Conservation (phyloP, 2,888 invertebrate species). For the Drosophila sordidula region DNA sequence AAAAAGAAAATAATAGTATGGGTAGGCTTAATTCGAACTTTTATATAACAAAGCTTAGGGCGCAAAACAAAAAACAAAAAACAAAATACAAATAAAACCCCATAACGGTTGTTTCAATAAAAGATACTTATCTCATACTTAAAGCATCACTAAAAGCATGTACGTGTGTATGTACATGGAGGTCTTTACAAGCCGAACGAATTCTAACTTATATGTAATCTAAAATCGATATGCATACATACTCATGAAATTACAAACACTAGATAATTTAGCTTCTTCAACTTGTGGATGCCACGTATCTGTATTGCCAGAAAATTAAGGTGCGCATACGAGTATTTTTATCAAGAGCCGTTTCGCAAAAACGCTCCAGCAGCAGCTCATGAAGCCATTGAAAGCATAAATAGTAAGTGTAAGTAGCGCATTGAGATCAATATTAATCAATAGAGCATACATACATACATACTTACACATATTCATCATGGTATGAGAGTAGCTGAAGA, state of each 20-base stretch:
- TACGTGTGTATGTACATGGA: conserved; percentile 6
- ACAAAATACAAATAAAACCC: conserved; percentile 12
- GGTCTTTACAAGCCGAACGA: conserved; percentile 6
- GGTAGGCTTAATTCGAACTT: conserved; percentile 25
- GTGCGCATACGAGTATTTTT: not conserved
- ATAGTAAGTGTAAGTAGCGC: conserved; percentile 40
- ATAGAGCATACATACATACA: conserved; percentile 19
- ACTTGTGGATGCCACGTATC: not conserved
- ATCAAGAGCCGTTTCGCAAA: conserved; percentile 17
- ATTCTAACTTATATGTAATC: conserved; percentile 5
- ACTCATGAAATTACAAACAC: not conserved
- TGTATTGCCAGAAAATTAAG: conserved; percentile 5
- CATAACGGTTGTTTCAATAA: conserved; percentile 50
- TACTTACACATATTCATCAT: conserved; percentile 2
- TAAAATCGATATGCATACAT: too few relatives aligned
- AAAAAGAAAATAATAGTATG: not conserved
- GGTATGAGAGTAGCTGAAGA: conserved; percentile 25
- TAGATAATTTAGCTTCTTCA: conserved; percentile 16
- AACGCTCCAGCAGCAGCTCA: conserved; percentile 26
- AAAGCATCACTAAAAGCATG: conserved; percentile 28
- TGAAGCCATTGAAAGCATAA: conserved; percentile 20
- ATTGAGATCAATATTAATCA: conserved; percentile 37
- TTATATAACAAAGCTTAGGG: conserved; percentile 38
- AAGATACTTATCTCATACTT: conserved; percentile 38
- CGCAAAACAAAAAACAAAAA: conserved; percentile 13